These are phyloP conservation scores for Rhagium mordax DNA, from an alignment of 2,888 invertebrate species.

Conservation along the genomic window DNA sequence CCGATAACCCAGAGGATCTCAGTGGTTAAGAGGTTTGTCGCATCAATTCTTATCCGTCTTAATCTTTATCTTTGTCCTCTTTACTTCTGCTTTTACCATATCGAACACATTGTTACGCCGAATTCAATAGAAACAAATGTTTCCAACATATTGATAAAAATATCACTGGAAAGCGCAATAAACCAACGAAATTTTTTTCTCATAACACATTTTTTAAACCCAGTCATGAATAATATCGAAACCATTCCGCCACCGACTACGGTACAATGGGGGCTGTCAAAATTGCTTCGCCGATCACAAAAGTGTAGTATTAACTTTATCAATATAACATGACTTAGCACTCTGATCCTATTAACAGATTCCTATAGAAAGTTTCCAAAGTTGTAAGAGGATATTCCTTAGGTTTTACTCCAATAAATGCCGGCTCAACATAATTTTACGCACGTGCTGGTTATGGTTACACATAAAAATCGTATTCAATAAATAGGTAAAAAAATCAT, in stretches of 20 bases:
- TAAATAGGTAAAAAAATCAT: not conserved
- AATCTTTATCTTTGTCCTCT: constrained; percentile 37
- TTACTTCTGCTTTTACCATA: constrained; percentile 13
- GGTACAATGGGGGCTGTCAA: constrained; percentile 29
- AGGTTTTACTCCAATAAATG: constrained; percentile 13
- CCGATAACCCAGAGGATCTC: constrained; percentile 45
- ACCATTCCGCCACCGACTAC: not conserved
- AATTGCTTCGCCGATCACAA: constrained; percentile 32
- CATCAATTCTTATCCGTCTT: constrained; percentile 47
- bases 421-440: not conserved
- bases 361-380: constrained; percentile 30
- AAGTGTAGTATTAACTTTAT: constrained; percentile 31
- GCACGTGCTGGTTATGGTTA: not conserved
- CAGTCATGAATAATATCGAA: not conserved
- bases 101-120: constrained; percentile 11
- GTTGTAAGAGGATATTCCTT: constrained; percentile 25
- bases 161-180: too few relatives aligned
- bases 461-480: not conserved
- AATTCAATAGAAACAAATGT: constrained; percentile 9
- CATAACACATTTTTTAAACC: too few relatives aligned
- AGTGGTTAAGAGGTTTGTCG: constrained; percentile 49
- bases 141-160: too few relatives aligned
- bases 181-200: too few relatives aligned
- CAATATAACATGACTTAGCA: constrained; percentile 36
- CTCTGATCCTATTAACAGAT: constrained; percentile 34